Evolutionary conservation across 2,113 vertebrate species (phyloP), one percentile per base, ranked within the genome.

Genomic region (Corythaeola cristata): DNA sequence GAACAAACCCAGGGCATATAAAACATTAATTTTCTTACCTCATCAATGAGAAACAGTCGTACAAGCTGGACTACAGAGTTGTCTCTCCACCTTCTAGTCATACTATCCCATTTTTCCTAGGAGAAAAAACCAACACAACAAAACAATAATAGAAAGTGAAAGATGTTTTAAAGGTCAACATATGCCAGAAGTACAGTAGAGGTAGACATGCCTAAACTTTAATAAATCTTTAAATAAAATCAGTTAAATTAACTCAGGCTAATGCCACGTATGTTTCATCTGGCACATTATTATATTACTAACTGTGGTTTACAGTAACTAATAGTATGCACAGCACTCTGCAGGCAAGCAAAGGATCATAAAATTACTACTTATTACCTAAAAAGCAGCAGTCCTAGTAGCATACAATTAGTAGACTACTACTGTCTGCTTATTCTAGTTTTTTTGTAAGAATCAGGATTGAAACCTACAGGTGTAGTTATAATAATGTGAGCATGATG

Each of bases 101-200:
- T 99, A 94, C 98, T 99, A 98, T 99, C 99, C 99, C 99, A 99
- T 97, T 99, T 99, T 98, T 99, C 99, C 99, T 99, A 76, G 63
- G 28, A 75, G 39, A 88, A 90, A 79, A 93, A 41, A 35, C 9
- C 8, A 4, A 69, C 8, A 47, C 9, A 80, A 69, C 30, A 73
- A 85, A 86, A 53, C 28, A 95, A 59, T 52, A 55, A 62, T 75
- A 55, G 32, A 52, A 79, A 9, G n/a, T 56, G 52, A 53, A 80
- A 88, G 47, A 55, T 39, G 22, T 71, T 79, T 83, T 59, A 88
- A 85, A 88, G 26, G 62, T 44, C 47, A 90, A 37, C 47, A 73
- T 49, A 58, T 9, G 6, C 35, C 64, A 45, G 58, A 88, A 71
- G 16, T 28, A 47, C 4, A 47, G 24, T 16, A 68, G 24, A 73